Conservation (phyloP, 2,888 invertebrate species). For the Pterostichus madidus region DNA sequence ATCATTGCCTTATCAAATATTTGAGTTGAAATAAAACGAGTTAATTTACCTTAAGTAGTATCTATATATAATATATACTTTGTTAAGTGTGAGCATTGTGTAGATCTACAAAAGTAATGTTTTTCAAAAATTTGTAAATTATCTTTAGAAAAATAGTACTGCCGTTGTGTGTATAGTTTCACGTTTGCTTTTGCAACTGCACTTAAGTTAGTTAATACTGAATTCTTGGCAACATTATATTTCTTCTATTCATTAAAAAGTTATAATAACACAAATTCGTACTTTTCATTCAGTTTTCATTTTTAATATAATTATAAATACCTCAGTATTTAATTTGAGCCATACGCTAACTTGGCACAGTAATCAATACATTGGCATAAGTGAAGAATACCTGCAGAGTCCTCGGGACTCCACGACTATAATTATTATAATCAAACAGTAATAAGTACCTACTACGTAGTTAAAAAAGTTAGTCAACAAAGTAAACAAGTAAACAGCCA, state of each 20-base stretch:
- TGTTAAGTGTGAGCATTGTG: slow-evolving; percentile 65
- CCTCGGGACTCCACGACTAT: slow-evolving; percentile 2
- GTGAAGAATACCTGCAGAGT: slow-evolving; percentile 28
- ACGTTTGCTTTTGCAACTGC: slow-evolving; percentile 64
- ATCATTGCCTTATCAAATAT: slow-evolving; percentile 64
- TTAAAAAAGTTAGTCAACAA: slow-evolving; percentile 26
- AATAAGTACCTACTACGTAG: slow-evolving; percentile 28
- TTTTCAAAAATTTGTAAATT: slow-evolving; percentile 67
- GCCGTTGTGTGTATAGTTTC: slow-evolving; percentile 65
- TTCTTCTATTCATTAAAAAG: slow-evolving; percentile 60
- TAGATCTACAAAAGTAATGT: slow-evolving; percentile 66
- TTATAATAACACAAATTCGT: slow-evolving; percentile 55
- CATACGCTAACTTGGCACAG: slow-evolving; percentile 59
- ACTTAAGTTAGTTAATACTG: slow-evolving; percentile 66
- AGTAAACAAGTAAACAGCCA: slow-evolving; percentile 54
- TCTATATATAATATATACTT: slow-evolving; percentile 61
- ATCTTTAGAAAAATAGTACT: slow-evolving; percentile 67
- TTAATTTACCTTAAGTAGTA: slow-evolving; percentile 55
- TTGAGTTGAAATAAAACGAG: slow-evolving; percentile 60
- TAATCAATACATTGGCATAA: slow-evolving; percentile 56
- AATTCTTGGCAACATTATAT: slow-evolving; percentile 62
- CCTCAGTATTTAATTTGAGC: slow-evolving; percentile 55
- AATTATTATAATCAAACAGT: slow-evolving; percentile 27
- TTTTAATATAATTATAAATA: slow-evolving; percentile 41
- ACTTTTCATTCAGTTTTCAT: slow-evolving; percentile 46